Conservation (phyloP, 2,797 vertebrate species). For the Chrysocyon brachyurus region DNA sequence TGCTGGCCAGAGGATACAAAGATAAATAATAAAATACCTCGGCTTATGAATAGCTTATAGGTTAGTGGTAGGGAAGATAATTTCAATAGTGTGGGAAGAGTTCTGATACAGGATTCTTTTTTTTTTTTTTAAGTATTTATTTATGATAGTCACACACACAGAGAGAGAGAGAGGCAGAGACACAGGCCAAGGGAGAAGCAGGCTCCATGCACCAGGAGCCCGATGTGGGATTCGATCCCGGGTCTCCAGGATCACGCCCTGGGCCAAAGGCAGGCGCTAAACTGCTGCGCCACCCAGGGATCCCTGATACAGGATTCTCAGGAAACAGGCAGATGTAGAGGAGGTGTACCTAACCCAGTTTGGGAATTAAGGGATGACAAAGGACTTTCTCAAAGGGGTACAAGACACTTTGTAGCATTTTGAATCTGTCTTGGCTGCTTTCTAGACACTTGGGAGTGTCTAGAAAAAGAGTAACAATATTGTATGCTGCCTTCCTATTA, state of each 20-base stretch:
- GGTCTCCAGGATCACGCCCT: too few relatives aligned
- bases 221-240: too few relatives aligned
- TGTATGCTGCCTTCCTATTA: neutral
- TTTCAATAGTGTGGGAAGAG: neutral
- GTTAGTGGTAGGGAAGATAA: neutral
- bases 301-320: neutral
- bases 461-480: neutral
- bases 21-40: slow-evolving; percentile 15
- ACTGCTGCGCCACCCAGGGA: too few relatives aligned
- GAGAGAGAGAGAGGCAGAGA: too few relatives aligned
- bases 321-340: neutral
- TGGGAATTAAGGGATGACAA: neutral
- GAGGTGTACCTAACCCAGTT: neutral
- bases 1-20: neutral
- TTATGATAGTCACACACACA: too few relatives aligned
- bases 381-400: neutral
- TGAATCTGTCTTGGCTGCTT: slow-evolving; percentile 3
- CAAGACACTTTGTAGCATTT: neutral
- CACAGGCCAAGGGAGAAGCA: too few relatives aligned
- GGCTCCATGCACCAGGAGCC: too few relatives aligned
- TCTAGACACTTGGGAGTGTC: neutral
- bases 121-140: too few relatives aligned
- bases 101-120: neutral
- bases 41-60: neutral
- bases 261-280: too few relatives aligned